These are phyloP conservation scores for Cremastinae sp. DNA, from an alignment of 2,888 invertebrate genomes.

Conservation along the genomic window DNA sequence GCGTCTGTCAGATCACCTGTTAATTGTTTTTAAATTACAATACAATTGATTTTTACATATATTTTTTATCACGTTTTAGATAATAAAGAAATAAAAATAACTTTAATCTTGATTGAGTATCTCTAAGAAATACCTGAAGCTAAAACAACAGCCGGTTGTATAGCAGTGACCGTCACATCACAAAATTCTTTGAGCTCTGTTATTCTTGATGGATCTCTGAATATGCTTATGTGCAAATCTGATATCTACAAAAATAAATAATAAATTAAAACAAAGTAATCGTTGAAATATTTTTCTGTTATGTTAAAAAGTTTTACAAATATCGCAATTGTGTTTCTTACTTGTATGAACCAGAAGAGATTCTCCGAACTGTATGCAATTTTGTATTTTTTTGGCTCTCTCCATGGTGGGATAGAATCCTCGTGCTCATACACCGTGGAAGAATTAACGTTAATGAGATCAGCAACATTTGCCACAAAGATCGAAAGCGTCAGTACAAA, in stretches of 20 bases:
- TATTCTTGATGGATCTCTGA: slow-evolving; percentile 87
- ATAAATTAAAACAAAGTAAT: neutral
- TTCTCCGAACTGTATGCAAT: slow-evolving; percentile 83
- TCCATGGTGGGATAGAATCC: slow-evolving; percentile 59
- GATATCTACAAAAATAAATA: slow-evolving; percentile 85
- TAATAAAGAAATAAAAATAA: no score
- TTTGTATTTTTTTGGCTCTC: slow-evolving; percentile 71
- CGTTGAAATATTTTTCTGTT: neutral
- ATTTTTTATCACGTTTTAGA: slow-evolving; percentile 18
- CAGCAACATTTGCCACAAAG: slow-evolving; percentile 86
- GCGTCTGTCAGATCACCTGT: slow-evolving; percentile 93
- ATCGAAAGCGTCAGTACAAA: slow-evolving; percentile 85
- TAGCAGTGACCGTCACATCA: slow-evolving; percentile 85
- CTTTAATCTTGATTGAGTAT: neutral
- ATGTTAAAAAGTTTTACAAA: neutral
- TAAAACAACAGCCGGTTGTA: slow-evolving; percentile 89
- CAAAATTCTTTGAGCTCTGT: slow-evolving; percentile 91
- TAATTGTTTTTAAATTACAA: no score
- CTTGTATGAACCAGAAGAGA: slow-evolving; percentile 90
- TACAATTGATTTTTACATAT: neutral
- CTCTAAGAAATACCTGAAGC: slow-evolving; percentile 85
- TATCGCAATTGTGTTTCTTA: slow-evolving; percentile 69
- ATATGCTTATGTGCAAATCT: slow-evolving; percentile 94
- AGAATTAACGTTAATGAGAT: slow-evolving; percentile 84
- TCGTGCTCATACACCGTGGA: slow-evolving; percentile 65